Base-by-base conservation (phyloP, 2,888 invertebrate genomes). In the Ypsolopha sequella region DNA sequence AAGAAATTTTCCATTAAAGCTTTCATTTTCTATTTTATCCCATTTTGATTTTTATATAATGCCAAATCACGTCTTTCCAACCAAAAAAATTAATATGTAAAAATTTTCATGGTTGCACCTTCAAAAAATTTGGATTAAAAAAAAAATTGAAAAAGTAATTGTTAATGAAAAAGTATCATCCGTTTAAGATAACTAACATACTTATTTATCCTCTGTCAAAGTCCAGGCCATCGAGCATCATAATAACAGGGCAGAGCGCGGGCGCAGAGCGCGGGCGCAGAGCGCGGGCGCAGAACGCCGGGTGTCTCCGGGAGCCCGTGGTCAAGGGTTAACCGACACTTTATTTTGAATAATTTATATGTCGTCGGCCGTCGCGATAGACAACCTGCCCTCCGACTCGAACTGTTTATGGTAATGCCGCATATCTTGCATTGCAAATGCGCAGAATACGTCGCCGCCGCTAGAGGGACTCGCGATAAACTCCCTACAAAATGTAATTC, bases 291-390 rank as follows among this genome's bases (percentile, higher is more conserved):
- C 33, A 9, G 7, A 1, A 9, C n/a, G 35, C 46, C 7, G 33
- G 33, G 35, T 59, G 63, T 62, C 61, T 59, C 66, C 72, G 65
- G 72, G 66, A 62, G 66, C 64, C 67, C 24, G 24, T 24, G 80
- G 79, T 84, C 80, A 73, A 60, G 62, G 86, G 86, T 84, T 86
- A 86, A 86, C 80, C 86, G 85, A 86, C 86, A 86, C 86, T 86
- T 86, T 85, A 86, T 85, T 86, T 85, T 86, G 86, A 86, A 86
- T 86, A 85, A 86, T 86, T 85, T 86, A 86, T 85, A 84, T 84
- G 82, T 84, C 79, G 78, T 70, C 66, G 74, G 82, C 82, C 79
- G 78, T 70, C 66, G 74, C 84, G 85, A 85, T 85, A 84, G 86
- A 82, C 81, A 80, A 77, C 78, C 70, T 82, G 82, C 82, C 76